A percentile compares a stretch with the other conserved stretches of the same genome.
phyloP scores from a whole-genome alignment of 2,888 invertebrate genomes.

The Sarcophaga rosellei region DNA sequence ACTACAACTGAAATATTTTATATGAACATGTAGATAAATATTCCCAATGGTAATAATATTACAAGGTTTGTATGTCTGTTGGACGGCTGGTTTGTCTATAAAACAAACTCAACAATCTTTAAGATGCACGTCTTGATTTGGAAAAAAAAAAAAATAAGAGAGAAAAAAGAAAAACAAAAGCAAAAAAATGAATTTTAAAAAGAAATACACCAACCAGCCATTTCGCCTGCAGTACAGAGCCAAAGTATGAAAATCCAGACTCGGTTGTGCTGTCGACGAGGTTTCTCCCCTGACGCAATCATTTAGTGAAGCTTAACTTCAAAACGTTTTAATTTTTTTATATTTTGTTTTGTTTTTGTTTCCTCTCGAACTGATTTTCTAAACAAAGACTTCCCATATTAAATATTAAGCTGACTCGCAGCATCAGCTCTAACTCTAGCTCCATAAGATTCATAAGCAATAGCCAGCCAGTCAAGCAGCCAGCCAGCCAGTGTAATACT shows the following conservation, averaged over 20 bases:
- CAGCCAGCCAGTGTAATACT: constrained; percentile 30
- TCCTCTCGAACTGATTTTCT: constrained; percentile 1
- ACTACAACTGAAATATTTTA: not conserved
- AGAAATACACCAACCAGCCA: constrained; percentile 3
- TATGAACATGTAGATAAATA: constrained; percentile 49
- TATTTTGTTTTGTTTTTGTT: constrained; percentile 32
- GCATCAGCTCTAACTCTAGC: constrained; percentile 39
- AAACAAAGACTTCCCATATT: not conserved
- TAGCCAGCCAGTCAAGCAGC: constrained; percentile 20
- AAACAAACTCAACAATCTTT: constrained; percentile 62
- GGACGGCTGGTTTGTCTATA: constrained; percentile 45
- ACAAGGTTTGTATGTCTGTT: constrained; percentile 56
- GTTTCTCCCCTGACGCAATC: constrained; percentile 72
- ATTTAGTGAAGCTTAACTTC: constrained; percentile 70
- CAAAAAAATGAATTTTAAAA: constrained; percentile 42
- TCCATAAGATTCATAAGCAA: constrained; percentile 12
- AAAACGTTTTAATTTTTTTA: constrained; percentile 37
- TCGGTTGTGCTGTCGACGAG: constrained; percentile 34
- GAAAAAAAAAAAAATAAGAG: constrained; percentile 2
- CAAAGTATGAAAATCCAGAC: constrained; percentile 53
- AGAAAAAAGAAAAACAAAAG: constrained; percentile 26
- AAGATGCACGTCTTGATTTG: constrained; percentile 69
- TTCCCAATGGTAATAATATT: constrained; percentile 69
- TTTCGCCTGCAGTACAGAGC: not conserved
- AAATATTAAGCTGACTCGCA: constrained; percentile 15